A percentile compares a stretch with the other conserved stretches of the same genome.
Conservation (phyloP, 2,797 vertebrate species). For the Sorex maritimensis region DNA sequence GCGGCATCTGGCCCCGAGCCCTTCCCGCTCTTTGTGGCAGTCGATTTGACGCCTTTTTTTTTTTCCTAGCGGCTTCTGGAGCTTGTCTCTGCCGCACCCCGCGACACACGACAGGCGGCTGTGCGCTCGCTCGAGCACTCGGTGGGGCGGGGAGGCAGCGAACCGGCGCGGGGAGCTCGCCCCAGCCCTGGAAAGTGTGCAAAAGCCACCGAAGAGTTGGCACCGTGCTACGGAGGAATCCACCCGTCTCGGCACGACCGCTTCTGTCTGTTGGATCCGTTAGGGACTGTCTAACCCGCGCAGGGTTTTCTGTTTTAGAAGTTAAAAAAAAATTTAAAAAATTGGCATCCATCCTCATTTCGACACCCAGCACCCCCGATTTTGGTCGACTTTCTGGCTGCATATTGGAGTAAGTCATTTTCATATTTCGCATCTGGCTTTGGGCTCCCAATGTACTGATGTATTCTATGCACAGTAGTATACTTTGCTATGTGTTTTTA, state of each 20-base stretch:
- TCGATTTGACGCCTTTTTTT: background rate
- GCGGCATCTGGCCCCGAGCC: conserved; percentile 60
- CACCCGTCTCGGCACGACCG: conserved; percentile 80
- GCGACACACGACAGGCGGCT: background rate
- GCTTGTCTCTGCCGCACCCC: background rate
- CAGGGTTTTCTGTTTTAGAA: conserved; percentile 78
- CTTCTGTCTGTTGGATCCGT: conserved; percentile 70
- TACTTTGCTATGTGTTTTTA: conserved; percentile 68
- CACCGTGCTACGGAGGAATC: conserved; percentile 77
- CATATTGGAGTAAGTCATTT: conserved; percentile 67
- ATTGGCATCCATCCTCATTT: conserved; percentile 49
- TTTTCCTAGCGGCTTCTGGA: background rate
- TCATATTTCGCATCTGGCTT: conserved; percentile 69
- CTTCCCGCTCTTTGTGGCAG: conserved; percentile 27
- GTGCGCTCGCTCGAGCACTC: background rate
- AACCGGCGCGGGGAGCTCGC: background rate
- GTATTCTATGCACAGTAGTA: conserved; percentile 63
- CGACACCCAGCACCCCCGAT: conserved; percentile 42
- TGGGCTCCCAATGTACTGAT: conserved; percentile 57
- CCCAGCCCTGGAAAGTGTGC: conserved; percentile 68
- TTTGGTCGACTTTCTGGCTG: conserved; percentile 70
- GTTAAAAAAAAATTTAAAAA: conserved; percentile 76
- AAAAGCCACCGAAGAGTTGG: conserved; percentile 66
- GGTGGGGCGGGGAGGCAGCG: background rate
- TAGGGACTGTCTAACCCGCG: conserved; percentile 70